Evolutionary conservation across 1,140 invertebrate genomes (phyloP).

Genomic region (Anoplophora glabripennis): DNA sequence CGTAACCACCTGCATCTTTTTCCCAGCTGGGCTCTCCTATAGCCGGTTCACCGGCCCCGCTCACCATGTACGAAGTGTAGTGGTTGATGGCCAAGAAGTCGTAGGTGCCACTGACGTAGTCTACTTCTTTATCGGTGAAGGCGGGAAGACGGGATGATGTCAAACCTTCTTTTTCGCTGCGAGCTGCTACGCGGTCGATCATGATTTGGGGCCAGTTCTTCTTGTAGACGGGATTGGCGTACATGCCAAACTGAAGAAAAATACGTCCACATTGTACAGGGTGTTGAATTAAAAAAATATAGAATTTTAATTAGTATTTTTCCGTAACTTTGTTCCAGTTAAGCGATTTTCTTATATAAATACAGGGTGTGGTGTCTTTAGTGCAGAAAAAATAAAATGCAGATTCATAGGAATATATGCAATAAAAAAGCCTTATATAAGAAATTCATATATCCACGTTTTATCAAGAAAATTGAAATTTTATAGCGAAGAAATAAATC

Average conservation of each 20-base stretch:
- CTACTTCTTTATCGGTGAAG: slow-evolving; percentile 17
- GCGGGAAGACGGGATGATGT: slow-evolving; percentile 11
- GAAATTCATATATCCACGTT: too few species aligned
- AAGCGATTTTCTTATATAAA: too few species aligned
- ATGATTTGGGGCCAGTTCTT: slow-evolving; percentile 17
- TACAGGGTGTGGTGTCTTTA: too few species aligned
- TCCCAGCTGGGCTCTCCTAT: not conserved
- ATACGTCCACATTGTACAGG: not conserved
- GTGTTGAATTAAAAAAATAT: too few species aligned
- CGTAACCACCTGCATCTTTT: not conserved
- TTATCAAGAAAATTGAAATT: too few species aligned
- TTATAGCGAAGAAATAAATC: too few species aligned
- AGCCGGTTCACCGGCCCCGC: not conserved
- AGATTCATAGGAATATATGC: too few species aligned
- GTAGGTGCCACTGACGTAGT: not conserved
- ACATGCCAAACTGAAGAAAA: slow-evolving; percentile 4
- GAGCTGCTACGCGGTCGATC: not conserved
- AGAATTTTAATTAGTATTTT: too few species aligned
- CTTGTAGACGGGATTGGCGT: slow-evolving; percentile 56
- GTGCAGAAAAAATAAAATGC: too few species aligned
- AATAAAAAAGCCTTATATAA: too few species aligned
- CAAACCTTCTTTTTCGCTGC: slow-evolving; percentile 9
- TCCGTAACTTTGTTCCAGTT: too few species aligned
- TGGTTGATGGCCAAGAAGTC: slow-evolving; percentile 19
- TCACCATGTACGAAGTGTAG: slow-evolving; percentile 33